Percentiles rank a stretch among this genome's conserved stretches.
These are phyloP conservation scores for Fabriciana adippe DNA, from an alignment of 2,888 invertebrate species.

Conservation along the genomic window DNA sequence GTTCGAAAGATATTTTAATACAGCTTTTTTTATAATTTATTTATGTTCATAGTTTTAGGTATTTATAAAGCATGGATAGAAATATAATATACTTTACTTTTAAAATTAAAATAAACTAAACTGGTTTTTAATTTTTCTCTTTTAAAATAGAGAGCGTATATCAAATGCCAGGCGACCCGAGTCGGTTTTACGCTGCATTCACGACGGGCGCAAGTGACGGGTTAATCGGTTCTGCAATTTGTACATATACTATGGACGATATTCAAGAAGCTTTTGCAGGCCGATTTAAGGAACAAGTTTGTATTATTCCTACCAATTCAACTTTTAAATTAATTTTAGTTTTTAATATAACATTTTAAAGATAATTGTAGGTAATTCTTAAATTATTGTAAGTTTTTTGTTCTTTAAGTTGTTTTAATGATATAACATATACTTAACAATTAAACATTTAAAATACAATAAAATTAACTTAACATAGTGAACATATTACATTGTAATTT, in stretches of 20 bases:
- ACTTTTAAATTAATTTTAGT: constrained; percentile 8
- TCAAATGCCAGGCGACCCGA: constrained; percentile 83
- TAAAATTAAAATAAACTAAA: constrained; percentile 8
- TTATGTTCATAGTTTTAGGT: too few species aligned
- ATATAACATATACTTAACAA: too few species aligned
- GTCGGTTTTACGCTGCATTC: constrained; percentile 86
- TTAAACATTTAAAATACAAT: too few species aligned
- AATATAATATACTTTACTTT: too few species aligned
- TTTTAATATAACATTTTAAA: background rate
- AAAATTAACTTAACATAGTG: too few species aligned
- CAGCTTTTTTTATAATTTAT: too few species aligned
- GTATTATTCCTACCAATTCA: constrained; percentile 21
- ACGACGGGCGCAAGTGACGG: constrained; percentile 86
- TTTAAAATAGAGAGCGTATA: constrained; percentile 84
- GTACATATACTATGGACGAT: constrained; percentile 84
- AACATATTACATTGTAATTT: too few species aligned
- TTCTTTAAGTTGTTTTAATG: too few species aligned
- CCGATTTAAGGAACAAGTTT: constrained; percentile 85
- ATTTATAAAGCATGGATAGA: too few species aligned
- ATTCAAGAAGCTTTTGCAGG: constrained; percentile 86
- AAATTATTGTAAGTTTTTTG: too few species aligned
- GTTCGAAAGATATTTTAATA: constrained; percentile 2
- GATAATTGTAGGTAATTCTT: too few species aligned
- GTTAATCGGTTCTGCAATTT: constrained; percentile 86
- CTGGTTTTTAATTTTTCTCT: constrained; percentile 35